Evolutionary conservation across 2,113 vertebrate genomes (phyloP).

Genomic region (Cariama cristata): DNA sequence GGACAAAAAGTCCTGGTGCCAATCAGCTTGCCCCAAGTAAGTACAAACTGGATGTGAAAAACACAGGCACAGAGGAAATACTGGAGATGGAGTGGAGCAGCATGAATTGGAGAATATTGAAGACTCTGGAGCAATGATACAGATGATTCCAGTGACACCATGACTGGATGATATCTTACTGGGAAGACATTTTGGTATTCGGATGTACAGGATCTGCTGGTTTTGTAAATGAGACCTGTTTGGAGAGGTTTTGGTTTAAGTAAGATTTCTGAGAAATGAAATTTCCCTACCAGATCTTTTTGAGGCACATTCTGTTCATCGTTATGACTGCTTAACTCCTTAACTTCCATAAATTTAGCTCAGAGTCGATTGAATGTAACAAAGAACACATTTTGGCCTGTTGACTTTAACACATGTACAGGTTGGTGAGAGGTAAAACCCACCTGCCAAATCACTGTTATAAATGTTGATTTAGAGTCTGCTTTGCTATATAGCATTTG

Average conservation of each 20-base stretch:
- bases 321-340: background rate
- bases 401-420: background rate
- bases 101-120: background rate
- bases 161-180: rapidly evolving
- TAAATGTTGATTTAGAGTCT: constrained; percentile 37
- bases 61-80: background rate
- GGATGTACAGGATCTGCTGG: background rate
- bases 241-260: background rate
- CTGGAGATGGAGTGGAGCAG: background rate
- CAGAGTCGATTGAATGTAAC: background rate
- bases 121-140: background rate
- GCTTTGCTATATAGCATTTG: background rate
- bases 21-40: background rate
- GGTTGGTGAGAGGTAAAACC: constrained; percentile 12
- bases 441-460: background rate
- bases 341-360: background rate
- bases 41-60: rapidly evolving
- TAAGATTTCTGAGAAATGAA: background rate
- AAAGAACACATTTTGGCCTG: background rate
- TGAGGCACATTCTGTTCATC: background rate
- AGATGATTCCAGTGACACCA: background rate
- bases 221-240: background rate
- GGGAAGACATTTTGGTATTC: background rate
- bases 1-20: background rate
- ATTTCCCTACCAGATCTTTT: background rate